These are phyloP conservation scores for Acropora tenuis DNA, from an alignment of 64 coral and sea anemone genomes.

Conservation along the genomic window DNA sequence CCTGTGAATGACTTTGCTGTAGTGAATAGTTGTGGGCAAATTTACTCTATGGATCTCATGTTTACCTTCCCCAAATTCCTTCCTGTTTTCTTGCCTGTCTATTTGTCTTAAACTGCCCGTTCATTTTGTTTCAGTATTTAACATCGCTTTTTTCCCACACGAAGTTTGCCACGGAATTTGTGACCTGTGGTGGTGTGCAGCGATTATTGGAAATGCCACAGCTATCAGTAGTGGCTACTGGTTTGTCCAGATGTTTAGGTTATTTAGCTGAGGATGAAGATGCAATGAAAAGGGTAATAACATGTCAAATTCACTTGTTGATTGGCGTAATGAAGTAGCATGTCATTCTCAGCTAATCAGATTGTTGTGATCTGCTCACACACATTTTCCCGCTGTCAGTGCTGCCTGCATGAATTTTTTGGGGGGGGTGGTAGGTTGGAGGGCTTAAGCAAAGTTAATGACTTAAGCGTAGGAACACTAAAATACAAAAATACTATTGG, in stretches of 20 bases:
- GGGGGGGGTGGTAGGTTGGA: no score
- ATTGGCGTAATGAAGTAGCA: no score
- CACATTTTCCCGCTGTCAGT: no score
- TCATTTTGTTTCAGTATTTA: slow-evolving; percentile 72
- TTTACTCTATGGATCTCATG: background rate
- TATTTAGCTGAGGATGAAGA: slow-evolving; percentile 98
- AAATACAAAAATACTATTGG: no score
- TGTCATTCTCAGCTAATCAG: no score
- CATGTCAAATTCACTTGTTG: background rate
- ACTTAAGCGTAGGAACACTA: no score
- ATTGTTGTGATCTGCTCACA: no score
- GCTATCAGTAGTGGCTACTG: slow-evolving; percentile 86
- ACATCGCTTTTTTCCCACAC: slow-evolving; percentile 95
- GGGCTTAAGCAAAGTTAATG: no score
- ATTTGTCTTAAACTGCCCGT: background rate
- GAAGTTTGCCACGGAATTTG: slow-evolving; percentile 98
- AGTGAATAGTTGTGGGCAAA: no score
- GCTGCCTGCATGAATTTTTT: background rate
- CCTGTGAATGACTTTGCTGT: no score
- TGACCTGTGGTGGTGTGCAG: slow-evolving; percentile 86
- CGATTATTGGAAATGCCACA: slow-evolving; percentile 84
- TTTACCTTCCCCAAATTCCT: background rate
- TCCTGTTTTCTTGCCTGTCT: background rate
- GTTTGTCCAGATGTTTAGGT: slow-evolving; percentile 94
- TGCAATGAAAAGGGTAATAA: slow-evolving; percentile 92